Base-by-base conservation (phyloP, 2,888 invertebrate species). In the Chrysodeixis includens region DNA sequence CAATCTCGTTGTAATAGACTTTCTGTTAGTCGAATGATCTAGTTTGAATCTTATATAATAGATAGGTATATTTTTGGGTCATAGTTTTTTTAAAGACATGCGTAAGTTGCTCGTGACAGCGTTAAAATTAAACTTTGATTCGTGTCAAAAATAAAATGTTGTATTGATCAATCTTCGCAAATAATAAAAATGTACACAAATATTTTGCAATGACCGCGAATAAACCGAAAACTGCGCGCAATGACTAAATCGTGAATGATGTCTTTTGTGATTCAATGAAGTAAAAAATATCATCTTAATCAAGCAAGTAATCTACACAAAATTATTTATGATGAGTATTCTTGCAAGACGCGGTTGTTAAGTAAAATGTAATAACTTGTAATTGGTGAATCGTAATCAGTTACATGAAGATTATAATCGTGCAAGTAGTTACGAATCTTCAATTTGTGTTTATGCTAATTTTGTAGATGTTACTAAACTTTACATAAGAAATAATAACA, bases 41-140 rank as follows among this genome's bases (percentile, higher is more conserved):
- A 84, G 83, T 86, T 86, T 75, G 74, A 79, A 72, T 80, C 83
- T 93, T 93, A 84, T 88, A 86, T 90, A 92, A 93, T 71, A 56
- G 16, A 10, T 67, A 40, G n/a, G 40, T 40, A n/a, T n/a, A 40
- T 86, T 88, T 87, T 85, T 90, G 85, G 89, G 88, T 83, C 86
- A 80, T 76, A 54, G 74, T 74, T 74, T 53, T 56, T 58, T 30
- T 54, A 61, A 67, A 68, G 44, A 16, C 74, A 55, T 32, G 16
- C 20, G n/a, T 60, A 40, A 55, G 18, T 54, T 58, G 49, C 40
- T 40, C 40, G 6, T 40, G 9, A 30, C 30, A 32, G 65, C 18
- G 8, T 1, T 5, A 2, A n/a, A 58, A 35, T 5, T 2, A 62
- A 59, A 44, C 26, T 18, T 30, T 40, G 35, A 20, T 56, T 22